phyloP scores from a whole-genome alignment of 2,113 vertebrate genomes.

The Gymnogyps californianus region DNA sequence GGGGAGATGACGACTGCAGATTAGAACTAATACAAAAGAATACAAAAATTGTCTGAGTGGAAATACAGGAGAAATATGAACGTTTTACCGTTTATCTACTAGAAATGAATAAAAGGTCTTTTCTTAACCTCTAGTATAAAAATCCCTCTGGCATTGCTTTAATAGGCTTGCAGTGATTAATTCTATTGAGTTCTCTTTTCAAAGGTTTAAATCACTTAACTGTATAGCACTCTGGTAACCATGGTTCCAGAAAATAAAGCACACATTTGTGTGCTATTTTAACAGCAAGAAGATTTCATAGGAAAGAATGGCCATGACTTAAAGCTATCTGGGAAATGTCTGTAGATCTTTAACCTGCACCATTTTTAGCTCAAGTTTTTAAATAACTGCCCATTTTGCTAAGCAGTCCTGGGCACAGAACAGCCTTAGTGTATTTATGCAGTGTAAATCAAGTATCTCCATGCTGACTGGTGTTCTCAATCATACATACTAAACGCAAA shows the following conservation, averaged over 20 bases:
- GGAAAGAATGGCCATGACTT: background rate
- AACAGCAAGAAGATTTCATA: background rate
- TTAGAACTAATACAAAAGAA: background rate
- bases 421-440: background rate
- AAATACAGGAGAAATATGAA: background rate
- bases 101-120: constrained; percentile 24
- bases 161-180: constrained; percentile 11
- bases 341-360: background rate
- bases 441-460: background rate
- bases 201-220: constrained; percentile 27
- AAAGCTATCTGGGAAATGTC: background rate
- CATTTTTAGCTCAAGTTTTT: background rate
- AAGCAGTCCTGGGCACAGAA: background rate
- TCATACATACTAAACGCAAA: background rate
- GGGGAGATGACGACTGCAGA: background rate
- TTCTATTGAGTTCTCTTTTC: constrained; percentile 16
- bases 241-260: background rate
- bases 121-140: constrained; percentile 33
- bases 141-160: background rate
- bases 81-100: background rate
- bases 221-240: background rate
- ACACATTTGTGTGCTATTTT: background rate
- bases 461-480: background rate
- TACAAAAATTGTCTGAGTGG: background rate
- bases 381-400: background rate